These are phyloP conservation scores for Peromyscus attwateri DNA, from an alignment of 2,797 vertebrate species.

Conservation along the genomic window DNA sequence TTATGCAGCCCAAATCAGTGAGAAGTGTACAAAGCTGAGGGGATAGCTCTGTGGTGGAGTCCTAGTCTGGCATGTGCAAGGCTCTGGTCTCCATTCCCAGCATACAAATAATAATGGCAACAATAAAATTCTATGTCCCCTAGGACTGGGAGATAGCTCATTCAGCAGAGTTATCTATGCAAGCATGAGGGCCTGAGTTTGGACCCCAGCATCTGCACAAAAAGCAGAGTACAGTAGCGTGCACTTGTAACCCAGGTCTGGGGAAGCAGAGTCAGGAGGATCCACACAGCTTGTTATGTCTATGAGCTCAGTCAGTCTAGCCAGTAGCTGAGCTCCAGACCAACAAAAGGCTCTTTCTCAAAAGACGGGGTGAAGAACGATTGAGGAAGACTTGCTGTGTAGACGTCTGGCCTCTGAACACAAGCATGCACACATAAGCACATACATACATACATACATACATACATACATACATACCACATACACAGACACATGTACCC, in stretches of 20 bases:
- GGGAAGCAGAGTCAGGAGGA: background rate
- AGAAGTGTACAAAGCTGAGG: slow-evolving; percentile 11
- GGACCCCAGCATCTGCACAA: background rate
- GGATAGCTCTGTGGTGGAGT: background rate
- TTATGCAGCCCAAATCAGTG: slow-evolving; percentile 61
- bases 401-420: background rate
- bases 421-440: background rate
- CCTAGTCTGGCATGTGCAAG: background rate
- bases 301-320: background rate
- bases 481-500: background rate
- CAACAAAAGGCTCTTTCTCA: background rate
- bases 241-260: background rate
- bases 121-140: background rate
- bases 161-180: too few relatives aligned
- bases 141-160: background rate
- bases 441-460: background rate
- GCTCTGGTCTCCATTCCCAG: background rate
- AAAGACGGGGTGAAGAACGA: background rate
- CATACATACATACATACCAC: too few relatives aligned
- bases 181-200: background rate
- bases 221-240: background rate
- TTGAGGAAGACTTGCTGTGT: background rate
- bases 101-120: background rate
- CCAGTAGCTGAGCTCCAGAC: background rate
- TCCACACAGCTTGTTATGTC: background rate